A percentile compares a stretch with the other conserved stretches of the same genome.
Conservation (phyloP, 2,888 invertebrate species). For the Zele albiditarsus region DNA sequence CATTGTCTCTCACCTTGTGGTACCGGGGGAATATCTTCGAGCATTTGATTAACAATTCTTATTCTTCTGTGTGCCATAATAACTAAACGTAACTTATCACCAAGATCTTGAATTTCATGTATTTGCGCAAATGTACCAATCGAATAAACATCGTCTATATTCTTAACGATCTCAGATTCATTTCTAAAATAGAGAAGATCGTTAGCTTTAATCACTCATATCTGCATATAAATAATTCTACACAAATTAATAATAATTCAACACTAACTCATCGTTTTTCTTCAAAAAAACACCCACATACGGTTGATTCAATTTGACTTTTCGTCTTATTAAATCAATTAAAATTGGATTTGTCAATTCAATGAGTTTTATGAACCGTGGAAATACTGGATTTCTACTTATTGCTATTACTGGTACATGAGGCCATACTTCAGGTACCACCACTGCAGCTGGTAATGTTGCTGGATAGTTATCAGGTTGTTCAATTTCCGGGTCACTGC, state of each 20-base stretch:
- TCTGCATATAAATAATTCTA: not conserved
- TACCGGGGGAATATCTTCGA: constrained; percentile 81
- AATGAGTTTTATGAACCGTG: constrained; percentile 97
- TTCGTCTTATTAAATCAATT: constrained; percentile 91
- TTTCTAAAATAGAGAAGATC: constrained; percentile 74
- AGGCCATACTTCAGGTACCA: constrained; percentile 97
- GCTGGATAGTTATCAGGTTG: constrained; percentile 67
- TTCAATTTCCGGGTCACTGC: constrained; percentile 51
- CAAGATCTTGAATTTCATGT: constrained; percentile 96
- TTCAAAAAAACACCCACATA: constrained; percentile 98
- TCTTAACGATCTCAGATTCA: constrained; percentile 88
- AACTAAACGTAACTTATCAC: constrained; percentile 90
- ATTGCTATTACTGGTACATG: constrained; percentile 96
- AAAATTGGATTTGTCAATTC: constrained; percentile 93
- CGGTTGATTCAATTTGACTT: constrained; percentile 96
- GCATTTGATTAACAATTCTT: constrained; percentile 84
- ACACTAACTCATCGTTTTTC: constrained; percentile 85
- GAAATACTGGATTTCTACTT: constrained; percentile 95
- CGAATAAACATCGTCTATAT: constrained; percentile 88
- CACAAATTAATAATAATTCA: constrained; percentile 16
- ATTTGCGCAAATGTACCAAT: constrained; percentile 99
- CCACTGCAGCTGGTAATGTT: constrained; percentile 87
- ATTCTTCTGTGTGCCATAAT: constrained; percentile 96
- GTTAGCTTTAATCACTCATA: constrained; percentile 3
- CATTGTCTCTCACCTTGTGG: constrained; percentile 74